A percentile compares a stretch with the other conserved stretches of the same genome.
phyloP scores from a whole-genome alignment of 2,113 vertebrate species.

The Anolis sagrei region DNA sequence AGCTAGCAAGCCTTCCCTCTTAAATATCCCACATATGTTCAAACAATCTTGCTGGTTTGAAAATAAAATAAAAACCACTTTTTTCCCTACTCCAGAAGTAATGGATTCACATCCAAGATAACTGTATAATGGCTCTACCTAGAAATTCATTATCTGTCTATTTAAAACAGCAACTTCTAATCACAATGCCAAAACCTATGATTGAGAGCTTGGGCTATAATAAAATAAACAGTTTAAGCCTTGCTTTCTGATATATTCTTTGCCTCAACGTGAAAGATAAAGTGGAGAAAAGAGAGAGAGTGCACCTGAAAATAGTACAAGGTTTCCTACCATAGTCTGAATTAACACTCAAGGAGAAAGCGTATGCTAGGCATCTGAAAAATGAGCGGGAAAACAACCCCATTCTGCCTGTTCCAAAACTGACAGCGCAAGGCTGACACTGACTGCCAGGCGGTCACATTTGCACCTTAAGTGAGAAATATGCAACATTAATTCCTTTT shows the following conservation, averaged over 20 bases:
- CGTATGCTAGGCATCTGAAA: not conserved
- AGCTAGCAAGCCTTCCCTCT: no score
- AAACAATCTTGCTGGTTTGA: not conserved
- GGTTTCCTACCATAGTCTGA: not conserved
- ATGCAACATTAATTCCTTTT: slow-evolving; percentile 27
- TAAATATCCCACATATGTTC: not conserved
- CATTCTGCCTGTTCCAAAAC: not conserved
- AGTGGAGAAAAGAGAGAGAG: not conserved
- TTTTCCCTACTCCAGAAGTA: not conserved
- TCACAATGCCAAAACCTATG: not conserved
- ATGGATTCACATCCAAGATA: not conserved
- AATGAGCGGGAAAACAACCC: not conserved
- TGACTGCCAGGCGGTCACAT: not conserved
- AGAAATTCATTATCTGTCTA: not conserved
- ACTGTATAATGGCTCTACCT: not conserved
- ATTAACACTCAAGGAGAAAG: not conserved
- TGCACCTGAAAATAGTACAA: not conserved
- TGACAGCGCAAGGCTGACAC: not conserved
- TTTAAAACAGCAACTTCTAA: not conserved
- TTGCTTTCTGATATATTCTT: not conserved
- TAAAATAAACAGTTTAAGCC: not conserved
- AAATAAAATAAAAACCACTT: not conserved
- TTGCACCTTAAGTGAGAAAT: slow-evolving; percentile 35
- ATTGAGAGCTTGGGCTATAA: not conserved
- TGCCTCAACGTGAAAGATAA: not conserved